phyloP scores from a whole-genome alignment of 2,888 invertebrate genomes.

The Acrocyrtus sp. region DNA sequence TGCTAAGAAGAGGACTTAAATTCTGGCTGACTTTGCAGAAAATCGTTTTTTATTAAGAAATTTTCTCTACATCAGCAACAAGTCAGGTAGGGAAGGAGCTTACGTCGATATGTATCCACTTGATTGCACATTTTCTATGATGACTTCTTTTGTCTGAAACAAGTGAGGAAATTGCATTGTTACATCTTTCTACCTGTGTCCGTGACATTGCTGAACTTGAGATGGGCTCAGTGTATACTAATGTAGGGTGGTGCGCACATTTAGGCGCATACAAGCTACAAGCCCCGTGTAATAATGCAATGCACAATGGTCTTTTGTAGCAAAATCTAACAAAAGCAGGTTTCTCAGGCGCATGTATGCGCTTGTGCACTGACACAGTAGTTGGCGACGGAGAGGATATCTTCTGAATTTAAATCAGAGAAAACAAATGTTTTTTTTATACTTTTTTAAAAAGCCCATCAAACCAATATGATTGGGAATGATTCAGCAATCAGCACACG shows the following conservation, averaged over 20 bases:
- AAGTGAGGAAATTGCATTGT: constrained; percentile 26
- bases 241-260: constrained; percentile 23
- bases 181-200: constrained; percentile 13
- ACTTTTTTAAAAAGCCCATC: too few relatives aligned
- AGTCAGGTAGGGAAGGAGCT: too few relatives aligned
- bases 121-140: constrained; percentile 20
- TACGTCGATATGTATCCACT: constrained; percentile 1
- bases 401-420: too few relatives aligned
- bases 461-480: too few relatives aligned
- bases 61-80: too few relatives aligned
- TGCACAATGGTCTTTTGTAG: too few relatives aligned
- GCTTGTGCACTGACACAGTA: too few relatives aligned
- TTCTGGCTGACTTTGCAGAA: constrained; percentile 32
- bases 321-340: constrained; percentile 35
- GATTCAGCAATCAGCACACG: constrained; percentile 48
- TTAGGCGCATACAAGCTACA: neutral
- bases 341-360: too few relatives aligned
- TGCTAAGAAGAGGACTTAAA: neutral
- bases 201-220: constrained; percentile 45
- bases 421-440: too few relatives aligned
- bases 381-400: neutral
- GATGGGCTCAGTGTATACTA: constrained; percentile 17
- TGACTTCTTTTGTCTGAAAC: too few relatives aligned
- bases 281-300: too few relatives aligned
- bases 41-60: constrained; percentile 1